These are phyloP conservation scores for Lonchura striata DNA, from an alignment of 2,113 vertebrate genomes.

Conservation along the genomic window DNA sequence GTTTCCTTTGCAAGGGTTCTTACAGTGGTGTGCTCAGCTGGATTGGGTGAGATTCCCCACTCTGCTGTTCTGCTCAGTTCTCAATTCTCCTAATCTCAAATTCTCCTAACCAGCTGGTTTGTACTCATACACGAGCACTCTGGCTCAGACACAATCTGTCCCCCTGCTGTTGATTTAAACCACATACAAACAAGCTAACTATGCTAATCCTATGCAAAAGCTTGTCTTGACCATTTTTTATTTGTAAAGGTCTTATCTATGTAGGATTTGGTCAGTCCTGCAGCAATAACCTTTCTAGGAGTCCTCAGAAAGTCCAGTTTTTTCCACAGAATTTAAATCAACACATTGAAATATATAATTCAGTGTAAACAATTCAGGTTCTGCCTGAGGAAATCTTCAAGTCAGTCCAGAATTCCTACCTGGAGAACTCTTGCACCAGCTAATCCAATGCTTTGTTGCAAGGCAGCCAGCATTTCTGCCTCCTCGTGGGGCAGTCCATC, in stretches of 20 bases:
- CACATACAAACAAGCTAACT: background rate
- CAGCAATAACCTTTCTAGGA: background rate
- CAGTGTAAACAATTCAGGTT: background rate
- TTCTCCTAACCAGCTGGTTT: background rate
- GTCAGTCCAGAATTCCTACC: background rate
- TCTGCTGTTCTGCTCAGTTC: background rate
- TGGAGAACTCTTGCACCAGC: background rate
- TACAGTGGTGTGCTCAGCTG: background rate
- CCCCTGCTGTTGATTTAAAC: background rate
- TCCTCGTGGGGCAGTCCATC: background rate
- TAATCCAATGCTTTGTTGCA: background rate
- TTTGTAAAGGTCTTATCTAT: background rate
- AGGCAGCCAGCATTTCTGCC: background rate
- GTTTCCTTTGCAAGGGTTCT: background rate
- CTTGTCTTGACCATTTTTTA: background rate
- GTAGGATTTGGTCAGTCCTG: background rate
- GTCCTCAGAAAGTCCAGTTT: background rate
- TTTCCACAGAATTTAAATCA: background rate
- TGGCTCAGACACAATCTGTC: background rate
- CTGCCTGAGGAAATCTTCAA: background rate
- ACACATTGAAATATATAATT: background rate
- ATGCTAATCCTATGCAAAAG: background rate
- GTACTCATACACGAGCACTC: background rate
- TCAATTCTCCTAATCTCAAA: too few relatives aligned
- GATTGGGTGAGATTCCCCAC: background rate